Percentiles rank a stretch among this genome's conserved stretches.
Conservation (phyloP, 1,140 invertebrate species). For the Sogatella furcifera region DNA sequence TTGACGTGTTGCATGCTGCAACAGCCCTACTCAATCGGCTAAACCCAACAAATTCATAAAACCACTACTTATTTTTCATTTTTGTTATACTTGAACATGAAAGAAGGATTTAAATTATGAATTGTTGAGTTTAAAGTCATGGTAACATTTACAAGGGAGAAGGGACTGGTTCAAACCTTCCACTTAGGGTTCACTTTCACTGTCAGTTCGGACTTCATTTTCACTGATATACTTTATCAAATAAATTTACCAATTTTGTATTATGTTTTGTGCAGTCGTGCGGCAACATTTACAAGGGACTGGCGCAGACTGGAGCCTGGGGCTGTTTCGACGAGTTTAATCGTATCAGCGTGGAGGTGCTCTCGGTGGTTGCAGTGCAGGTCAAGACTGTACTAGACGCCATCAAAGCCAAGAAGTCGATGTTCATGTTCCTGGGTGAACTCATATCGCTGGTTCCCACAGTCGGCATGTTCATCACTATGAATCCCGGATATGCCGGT, state of each 20-base stretch:
- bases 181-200: no score
- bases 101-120: no score
- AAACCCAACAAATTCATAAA: no score
- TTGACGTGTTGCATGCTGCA: no score
- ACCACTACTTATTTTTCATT: no score
- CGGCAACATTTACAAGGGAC: slow-evolving; percentile 84
- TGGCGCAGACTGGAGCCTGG: slow-evolving; percentile 89
- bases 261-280: slow-evolving; percentile 47
- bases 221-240: no score
- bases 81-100: no score
- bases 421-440: slow-evolving; percentile 77
- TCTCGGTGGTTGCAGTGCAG: slow-evolving; percentile 86
- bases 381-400: slow-evolving; percentile 74
- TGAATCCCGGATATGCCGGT: slow-evolving; percentile 88
- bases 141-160: no score
- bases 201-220: no score
- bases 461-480: slow-evolving; percentile 87
- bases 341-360: slow-evolving; percentile 82
- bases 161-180: no score
- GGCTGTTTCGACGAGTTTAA: slow-evolving; percentile 95
- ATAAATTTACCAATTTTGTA: not conserved
- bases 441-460: slow-evolving; percentile 61
- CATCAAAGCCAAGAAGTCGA: slow-evolving; percentile 64
- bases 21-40: no score
- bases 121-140: no score